Percentiles rank a stretch among this genome's conserved stretches.
Conservation (phyloP, 2,797 vertebrate species). For the Xiphophorus birchmanni region DNA sequence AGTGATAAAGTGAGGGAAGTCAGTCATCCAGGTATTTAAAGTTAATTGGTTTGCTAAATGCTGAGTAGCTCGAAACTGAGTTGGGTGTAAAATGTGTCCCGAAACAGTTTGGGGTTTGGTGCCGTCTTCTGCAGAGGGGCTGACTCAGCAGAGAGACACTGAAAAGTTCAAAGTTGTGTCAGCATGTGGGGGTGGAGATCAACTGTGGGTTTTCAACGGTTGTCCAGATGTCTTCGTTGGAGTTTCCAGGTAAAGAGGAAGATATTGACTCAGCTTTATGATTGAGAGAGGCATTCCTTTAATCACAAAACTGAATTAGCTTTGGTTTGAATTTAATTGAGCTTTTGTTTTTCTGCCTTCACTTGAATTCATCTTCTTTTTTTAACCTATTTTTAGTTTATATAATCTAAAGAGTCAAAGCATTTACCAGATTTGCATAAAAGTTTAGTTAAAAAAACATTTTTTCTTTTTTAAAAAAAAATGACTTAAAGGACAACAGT, state of each 20-base stretch:
- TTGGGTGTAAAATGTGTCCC: not conserved
- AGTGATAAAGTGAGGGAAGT: not conserved
- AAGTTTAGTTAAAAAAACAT: not conserved
- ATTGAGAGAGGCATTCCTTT: conserved; percentile 7
- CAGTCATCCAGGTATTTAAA: not conserved
- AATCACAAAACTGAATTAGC: not conserved
- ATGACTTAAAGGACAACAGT: not conserved
- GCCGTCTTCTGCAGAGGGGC: not conserved
- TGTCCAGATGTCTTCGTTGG: not conserved
- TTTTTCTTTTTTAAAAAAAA: not conserved
- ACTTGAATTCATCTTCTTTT: not conserved
- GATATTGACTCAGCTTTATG: conserved; percentile 35
- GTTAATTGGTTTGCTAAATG: not conserved
- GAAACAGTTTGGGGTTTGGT: not conserved
- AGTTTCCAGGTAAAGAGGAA: conserved; percentile 39
- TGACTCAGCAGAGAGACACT: conserved; percentile 13
- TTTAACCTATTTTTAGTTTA: not conserved
- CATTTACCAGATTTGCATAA: not conserved
- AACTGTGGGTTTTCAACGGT: conserved; percentile 4
- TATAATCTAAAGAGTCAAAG: not conserved
- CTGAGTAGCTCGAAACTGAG: not conserved
- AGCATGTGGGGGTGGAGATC: conserved; percentile 12
- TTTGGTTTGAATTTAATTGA: not conserved
- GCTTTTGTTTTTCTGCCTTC: not conserved
- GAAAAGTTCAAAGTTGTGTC: conserved; percentile 25